Evolutionary conservation across 2,797 vertebrate species (phyloP), one percentile per base, ranked within the genome.

Genomic region (Xenopus petersii): DNA sequence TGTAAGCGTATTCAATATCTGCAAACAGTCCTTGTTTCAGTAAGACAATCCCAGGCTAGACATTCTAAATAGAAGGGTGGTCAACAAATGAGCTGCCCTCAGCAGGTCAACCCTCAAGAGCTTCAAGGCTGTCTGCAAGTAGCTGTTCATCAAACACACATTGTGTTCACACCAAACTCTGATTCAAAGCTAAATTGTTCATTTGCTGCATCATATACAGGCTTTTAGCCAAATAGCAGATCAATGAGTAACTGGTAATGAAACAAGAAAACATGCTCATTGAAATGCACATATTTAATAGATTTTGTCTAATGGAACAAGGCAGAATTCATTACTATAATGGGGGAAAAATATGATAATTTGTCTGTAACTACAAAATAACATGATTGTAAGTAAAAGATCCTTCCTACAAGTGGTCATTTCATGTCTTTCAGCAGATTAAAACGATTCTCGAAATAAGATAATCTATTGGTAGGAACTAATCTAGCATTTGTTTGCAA

Each of bases 21-120:
- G 47, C 42, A 54, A 74, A 61, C 46, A 68, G n/a, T 67, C 47
- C 58, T 74, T n/a, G 58, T 13, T 56, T 24, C 42, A 64, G 67
- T 33, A 17, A 4, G 49, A n/a, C 64, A 64, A 81, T 80, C 75
- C 79, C 85, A 80, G 73, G 73, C 82, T 78, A 84, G 81, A 81
- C 0, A 66, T 51, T 3, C 24, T 65, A 69, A 72, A 80, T 36
- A 75, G 64, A 66, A 74, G 74, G 49, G 67, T 58, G 76, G 46
- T 26, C 61, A 82, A 48, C 33, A 76, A 81, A 69, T 3, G 59
- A 82, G 74, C 72, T 72, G 66, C 65, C 61, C 70, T 48, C 46
- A 80, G 56, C 12, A 51, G 62, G 68, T 77, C 69, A 75, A 51
- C 75, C 71, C 46, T 61, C 24, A 70, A 67, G 21, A 67, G 70